Conservation (phyloP, 2,888 invertebrate species). For the Scaptomyza tumidula region DNA sequence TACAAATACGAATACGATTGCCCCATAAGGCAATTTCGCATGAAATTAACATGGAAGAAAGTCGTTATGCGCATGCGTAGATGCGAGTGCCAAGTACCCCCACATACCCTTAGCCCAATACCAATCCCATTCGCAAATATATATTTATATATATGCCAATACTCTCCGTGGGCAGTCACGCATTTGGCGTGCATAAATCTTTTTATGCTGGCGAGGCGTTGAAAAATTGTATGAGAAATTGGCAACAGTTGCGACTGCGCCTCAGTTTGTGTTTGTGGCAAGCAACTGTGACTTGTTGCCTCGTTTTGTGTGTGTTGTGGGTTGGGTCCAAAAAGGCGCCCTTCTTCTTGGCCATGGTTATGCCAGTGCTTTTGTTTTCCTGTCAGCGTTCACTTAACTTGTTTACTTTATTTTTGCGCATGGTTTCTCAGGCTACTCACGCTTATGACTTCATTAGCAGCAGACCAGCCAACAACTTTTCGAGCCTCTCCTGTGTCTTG, state of each 20-base stretch:
- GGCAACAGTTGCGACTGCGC: constrained; percentile 66
- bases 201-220: constrained; percentile 62
- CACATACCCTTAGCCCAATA: background rate
- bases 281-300: constrained; percentile 36
- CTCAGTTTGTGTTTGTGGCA: constrained; percentile 44
- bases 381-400: constrained; percentile 1
- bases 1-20: constrained; percentile 1
- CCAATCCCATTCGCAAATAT: constrained; percentile 4
- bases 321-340: constrained; percentile 59
- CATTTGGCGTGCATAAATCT: constrained; percentile 74
- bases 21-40: constrained; percentile 41
- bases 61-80: constrained; percentile 58
- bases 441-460: constrained; percentile 74
- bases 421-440: constrained; percentile 21
- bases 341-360: constrained; percentile 60
- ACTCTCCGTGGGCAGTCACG: constrained; percentile 70
- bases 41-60: constrained; percentile 72
- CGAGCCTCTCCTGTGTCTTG: constrained; percentile 24
- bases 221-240: constrained; percentile 69
- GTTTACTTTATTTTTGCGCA: constrained; percentile 27
- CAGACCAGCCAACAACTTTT: constrained; percentile 62
- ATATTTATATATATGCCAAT: background rate
- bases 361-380: constrained; percentile 14
- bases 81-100: constrained; percentile 18
- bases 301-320: constrained; percentile 27